These are phyloP conservation scores for Agrotis puta DNA, from an alignment of 2,888 invertebrate species.

Conservation along the genomic window DNA sequence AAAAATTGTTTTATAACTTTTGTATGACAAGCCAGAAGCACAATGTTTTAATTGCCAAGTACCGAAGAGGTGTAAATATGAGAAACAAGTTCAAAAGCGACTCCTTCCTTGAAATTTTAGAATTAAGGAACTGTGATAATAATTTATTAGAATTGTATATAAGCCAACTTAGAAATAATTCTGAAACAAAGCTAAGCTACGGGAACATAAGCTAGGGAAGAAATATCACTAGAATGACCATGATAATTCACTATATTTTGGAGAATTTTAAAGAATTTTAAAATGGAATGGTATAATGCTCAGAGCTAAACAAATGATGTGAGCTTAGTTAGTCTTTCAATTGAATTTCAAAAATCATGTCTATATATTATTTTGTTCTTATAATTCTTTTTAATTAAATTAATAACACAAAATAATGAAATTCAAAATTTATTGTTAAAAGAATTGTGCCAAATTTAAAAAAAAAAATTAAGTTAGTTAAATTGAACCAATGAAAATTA, in stretches of 20 bases:
- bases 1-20: constrained; percentile 87
- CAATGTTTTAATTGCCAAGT: constrained; percentile 79
- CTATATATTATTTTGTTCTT: not conserved
- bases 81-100: constrained; percentile 81
- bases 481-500: not conserved
- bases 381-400: not conserved
- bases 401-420: not conserved
- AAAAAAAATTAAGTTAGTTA: too few relatives aligned
- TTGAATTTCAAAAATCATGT: constrained; percentile 6
- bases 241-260: not conserved
- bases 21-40: constrained; percentile 80
- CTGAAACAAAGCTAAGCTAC: constrained; percentile 2
- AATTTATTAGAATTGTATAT: constrained; percentile 78
- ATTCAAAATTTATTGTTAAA: not conserved
- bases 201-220: not conserved
- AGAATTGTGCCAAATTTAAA: not conserved
- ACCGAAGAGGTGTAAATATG: constrained; percentile 78
- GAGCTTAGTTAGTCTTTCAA: not conserved
- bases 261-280: not conserved
- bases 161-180: constrained; percentile 65
- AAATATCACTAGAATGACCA: not conserved
- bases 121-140: constrained; percentile 78
- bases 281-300: not conserved
- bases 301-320: not conserved
- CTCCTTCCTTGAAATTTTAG: constrained; percentile 80